Base-by-base conservation (phyloP, 2,888 invertebrate genomes). In the Philereme transversata region DNA sequence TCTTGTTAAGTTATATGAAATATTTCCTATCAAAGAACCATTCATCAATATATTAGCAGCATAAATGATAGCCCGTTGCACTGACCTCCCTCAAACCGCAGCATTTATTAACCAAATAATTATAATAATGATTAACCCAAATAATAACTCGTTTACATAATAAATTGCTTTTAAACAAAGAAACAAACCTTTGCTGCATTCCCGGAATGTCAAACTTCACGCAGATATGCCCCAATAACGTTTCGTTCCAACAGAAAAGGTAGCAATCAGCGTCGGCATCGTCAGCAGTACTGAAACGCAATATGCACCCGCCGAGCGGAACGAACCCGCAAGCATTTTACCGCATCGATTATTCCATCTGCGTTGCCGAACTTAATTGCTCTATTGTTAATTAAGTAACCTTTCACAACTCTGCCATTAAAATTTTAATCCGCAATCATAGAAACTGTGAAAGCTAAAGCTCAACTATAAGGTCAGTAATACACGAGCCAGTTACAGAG, bases 331-430 rank as follows among this genome's bases (percentile, higher is more conserved):
- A 85, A 88, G 87, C 83, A 84, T 88, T 87, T 89, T 83, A 83
- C 79, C 70, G 74, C 79, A 76, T 62, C 61, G 62, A 62, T 62
- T 65, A 64, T 62, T 70, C 64, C 64, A 79, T 78, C 82, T 83
- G 83, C 85, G 82, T 77, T 78, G 77, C 80, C 77, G 79, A 85
- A 86, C 85, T 90, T 91, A 92, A 91, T 92, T 92, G 89, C 87
- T 87, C 90, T 88, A 91, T 92, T 92, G 91, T 91, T 91, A 90
- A 90, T 92, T 91, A 88, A 86, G 86, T 86, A 85, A 89, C 90
- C 85, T 88, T 90, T 87, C 87, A 87, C 83, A 65, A 57, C 58
- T 52, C 65, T 57, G 57, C 61, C 62, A 55, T 64, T 56, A 48
- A 53, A 62, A 60, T 63, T 52, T 59, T 66, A 58, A 67, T 60